A percentile compares a stretch with the other conserved stretches of the same genome.
phyloP scores from a whole-genome alignment of 2,888 invertebrate genomes.

The Trichopoda pennipes region DNA sequence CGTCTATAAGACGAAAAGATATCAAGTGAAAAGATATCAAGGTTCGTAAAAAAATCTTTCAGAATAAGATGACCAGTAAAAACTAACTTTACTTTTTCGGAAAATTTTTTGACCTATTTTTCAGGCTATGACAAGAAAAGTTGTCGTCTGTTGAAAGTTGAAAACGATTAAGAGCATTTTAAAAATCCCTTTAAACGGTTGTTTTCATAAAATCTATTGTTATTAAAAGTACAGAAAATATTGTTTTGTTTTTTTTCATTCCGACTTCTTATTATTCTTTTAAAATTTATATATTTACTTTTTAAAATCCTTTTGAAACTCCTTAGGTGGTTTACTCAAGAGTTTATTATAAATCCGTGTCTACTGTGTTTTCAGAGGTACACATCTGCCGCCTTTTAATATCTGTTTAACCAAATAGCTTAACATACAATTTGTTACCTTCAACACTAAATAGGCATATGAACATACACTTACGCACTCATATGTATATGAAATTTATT shows the following conservation, averaged over 20 bases:
- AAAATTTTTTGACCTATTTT: no score
- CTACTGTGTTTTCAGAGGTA: background rate
- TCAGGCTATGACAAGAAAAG: no score
- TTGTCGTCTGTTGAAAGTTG: no score
- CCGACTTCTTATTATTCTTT: background rate
- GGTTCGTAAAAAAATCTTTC: no score
- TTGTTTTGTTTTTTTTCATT: background rate
- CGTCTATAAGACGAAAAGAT: no score
- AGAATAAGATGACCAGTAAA: no score
- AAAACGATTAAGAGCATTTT: no score
- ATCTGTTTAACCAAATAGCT: conserved; percentile 36
- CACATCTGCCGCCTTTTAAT: conserved; percentile 50
- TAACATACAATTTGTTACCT: conserved; percentile 35
- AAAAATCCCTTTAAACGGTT: no score
- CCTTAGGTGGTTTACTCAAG: conserved; percentile 50
- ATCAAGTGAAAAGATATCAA: no score
- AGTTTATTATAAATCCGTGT: conserved; percentile 20
- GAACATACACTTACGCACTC: background rate
- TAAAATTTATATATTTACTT: background rate
- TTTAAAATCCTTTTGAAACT: conserved; percentile 27
- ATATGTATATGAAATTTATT: background rate
- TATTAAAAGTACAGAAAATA: background rate
- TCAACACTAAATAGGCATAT: background rate
- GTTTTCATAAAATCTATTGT: background rate
- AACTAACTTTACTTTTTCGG: no score